A percentile compares a stretch with the other conserved stretches of the same genome.
Conservation (phyloP, 2,113 vertebrate species). For the Picathartes gymnocephalus region DNA sequence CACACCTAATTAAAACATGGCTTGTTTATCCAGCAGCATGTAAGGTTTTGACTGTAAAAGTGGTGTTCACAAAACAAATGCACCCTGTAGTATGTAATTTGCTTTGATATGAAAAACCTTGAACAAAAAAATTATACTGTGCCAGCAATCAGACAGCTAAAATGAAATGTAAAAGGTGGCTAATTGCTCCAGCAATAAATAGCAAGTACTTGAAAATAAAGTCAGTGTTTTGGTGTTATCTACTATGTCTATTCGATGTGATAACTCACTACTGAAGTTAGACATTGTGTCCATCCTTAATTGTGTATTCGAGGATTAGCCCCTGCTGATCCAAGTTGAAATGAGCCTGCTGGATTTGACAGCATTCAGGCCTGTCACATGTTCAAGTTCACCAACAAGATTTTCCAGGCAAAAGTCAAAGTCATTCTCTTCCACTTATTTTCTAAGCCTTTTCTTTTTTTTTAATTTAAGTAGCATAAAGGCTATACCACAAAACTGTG, state of each 20-base stretch:
- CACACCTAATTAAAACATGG: slow-evolving; percentile 31
- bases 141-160: slow-evolving; percentile 20
- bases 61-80: background rate
- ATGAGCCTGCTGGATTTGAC: background rate
- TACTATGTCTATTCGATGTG: background rate
- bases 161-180: background rate
- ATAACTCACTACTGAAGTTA: background rate
- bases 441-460: background rate
- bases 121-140: slow-evolving; percentile 1
- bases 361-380: background rate
- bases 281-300: background rate
- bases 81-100: background rate
- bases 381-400: background rate
- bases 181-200: background rate
- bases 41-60: background rate
- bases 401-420: background rate
- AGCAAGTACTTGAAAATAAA: background rate
- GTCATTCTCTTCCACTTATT: background rate
- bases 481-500: background rate
- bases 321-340: background rate
- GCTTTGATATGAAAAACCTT: background rate
- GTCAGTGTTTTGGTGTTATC: background rate
- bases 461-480: background rate
- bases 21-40: slow-evolving; percentile 38
- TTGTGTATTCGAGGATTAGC: background rate